Evolutionary conservation across 2,797 vertebrate genomes (phyloP).

Genomic region (Ambastaia sidthimunki): DNA sequence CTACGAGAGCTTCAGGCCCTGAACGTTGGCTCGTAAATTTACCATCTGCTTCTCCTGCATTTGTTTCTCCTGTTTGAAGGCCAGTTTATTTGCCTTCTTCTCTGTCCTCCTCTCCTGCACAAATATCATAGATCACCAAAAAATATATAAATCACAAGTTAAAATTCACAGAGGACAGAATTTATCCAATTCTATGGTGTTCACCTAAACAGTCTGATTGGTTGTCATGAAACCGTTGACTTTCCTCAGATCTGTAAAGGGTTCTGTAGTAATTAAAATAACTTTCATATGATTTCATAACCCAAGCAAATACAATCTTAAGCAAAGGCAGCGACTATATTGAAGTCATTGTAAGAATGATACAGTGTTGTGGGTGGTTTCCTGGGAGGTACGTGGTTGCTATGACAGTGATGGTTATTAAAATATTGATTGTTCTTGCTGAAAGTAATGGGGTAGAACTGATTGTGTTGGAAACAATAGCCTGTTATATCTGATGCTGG

Average conservation of each 20-base stretch:
- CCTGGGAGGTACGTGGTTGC: too few relatives aligned
- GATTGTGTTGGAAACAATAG: background rate
- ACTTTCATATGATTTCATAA: too few relatives aligned
- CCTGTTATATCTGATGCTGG: background rate
- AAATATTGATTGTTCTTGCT: background rate
- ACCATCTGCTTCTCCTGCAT: conserved; percentile 91
- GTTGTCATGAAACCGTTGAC: too few relatives aligned
- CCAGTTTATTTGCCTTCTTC: conserved; percentile 90
- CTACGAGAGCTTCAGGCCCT: conserved; percentile 87
- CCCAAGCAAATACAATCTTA: too few relatives aligned
- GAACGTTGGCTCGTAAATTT: conserved; percentile 84
- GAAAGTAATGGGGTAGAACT: background rate
- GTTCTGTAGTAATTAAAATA: too few relatives aligned
- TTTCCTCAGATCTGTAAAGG: too few relatives aligned
- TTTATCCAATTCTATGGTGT: background rate
- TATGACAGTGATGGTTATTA: too few relatives aligned
- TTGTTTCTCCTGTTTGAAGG: conserved; percentile 90
- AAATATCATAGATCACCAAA: background rate
- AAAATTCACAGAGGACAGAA: background rate
- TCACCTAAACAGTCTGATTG: background rate
- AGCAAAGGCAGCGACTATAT: too few relatives aligned
- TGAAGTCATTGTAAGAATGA: too few relatives aligned
- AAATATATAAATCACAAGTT: background rate
- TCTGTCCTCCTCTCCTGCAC: conserved; percentile 88
- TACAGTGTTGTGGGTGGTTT: too few relatives aligned